Evolutionary conservation across 2,113 vertebrate species (phyloP).

Genomic region (Otolemur garnettii): DNA sequence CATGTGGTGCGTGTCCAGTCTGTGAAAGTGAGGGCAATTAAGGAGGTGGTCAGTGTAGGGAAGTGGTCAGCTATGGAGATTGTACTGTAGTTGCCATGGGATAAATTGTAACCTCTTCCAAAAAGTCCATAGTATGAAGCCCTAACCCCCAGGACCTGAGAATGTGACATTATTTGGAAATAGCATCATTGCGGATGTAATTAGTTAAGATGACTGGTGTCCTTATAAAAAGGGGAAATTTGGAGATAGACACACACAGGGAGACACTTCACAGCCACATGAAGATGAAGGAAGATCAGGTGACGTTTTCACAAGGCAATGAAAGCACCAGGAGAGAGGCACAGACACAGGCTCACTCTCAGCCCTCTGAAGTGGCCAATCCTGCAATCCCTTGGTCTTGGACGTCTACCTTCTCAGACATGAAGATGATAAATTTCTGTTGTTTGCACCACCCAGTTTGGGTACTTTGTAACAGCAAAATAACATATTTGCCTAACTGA

Average conservation of each 20-base stretch:
- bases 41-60: too few relatives aligned
- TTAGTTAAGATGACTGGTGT: not conserved
- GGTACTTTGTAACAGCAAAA: not conserved
- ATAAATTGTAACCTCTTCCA: not conserved
- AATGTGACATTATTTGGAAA: not conserved
- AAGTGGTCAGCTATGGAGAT: too few relatives aligned
- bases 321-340: fast-evolving
- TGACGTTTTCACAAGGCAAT: fast-evolving
- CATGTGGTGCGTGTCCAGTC: too few relatives aligned
- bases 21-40: too few relatives aligned
- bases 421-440: fast-evolving
- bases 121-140: not conserved
- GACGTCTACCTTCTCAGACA: not conserved
- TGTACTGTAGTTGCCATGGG: not conserved
- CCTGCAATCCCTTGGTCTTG: not conserved
- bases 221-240: not conserved
- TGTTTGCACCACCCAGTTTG: not conserved
- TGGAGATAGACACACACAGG: not conserved
- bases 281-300: not conserved
- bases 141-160: not conserved
- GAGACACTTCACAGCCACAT: fast-evolving
- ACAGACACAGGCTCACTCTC: not conserved
- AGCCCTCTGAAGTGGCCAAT: too few relatives aligned
- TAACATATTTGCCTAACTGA: too few relatives aligned
- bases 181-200: not conserved